phyloP scores from a whole-genome alignment of 2,888 invertebrate genomes.

The Meganola albula region DNA sequence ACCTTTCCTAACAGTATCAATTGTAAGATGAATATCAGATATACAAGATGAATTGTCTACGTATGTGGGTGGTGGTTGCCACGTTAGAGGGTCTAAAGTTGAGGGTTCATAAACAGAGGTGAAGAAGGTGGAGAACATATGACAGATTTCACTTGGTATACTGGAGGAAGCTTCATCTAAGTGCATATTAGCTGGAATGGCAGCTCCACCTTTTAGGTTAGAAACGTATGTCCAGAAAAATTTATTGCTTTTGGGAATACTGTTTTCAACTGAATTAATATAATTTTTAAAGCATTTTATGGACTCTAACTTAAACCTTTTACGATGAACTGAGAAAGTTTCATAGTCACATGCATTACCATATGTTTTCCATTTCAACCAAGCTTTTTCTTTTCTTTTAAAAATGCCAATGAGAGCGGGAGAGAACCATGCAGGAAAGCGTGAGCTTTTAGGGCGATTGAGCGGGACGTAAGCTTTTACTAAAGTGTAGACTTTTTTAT shows the following conservation, averaged over 20 bases:
- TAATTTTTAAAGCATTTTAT: too few relatives aligned
- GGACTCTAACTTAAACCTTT: not conserved
- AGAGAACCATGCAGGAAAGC: conserved; percentile 1
- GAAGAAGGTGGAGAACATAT: conserved; percentile 1
- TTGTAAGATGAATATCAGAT: not conserved
- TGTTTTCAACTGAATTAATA: conserved; percentile 3
- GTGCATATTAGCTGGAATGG: not conserved
- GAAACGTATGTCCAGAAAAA: conserved; percentile 2
- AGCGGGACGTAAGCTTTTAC: not conserved
- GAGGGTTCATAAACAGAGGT: conserved; percentile 2
- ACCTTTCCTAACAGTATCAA: too few relatives aligned
- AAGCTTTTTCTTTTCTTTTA: conserved; percentile 1
- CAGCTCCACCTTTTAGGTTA: not conserved
- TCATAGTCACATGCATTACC: not conserved
- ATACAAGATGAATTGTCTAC: not conserved
- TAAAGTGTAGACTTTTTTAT: not conserved
- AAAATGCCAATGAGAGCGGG: not conserved
- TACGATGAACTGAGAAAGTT: not conserved
- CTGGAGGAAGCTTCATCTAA: not conserved
- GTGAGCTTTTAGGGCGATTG: not conserved
- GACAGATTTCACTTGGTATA: not conserved
- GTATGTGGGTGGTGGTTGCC: not conserved
- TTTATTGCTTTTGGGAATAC: conserved; percentile 2
- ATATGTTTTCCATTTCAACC: conserved; percentile 1
- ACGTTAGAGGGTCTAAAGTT: not conserved